phyloP scores from a whole-genome alignment of 2,888 invertebrate species.

The Linyphia triangularis region DNA sequence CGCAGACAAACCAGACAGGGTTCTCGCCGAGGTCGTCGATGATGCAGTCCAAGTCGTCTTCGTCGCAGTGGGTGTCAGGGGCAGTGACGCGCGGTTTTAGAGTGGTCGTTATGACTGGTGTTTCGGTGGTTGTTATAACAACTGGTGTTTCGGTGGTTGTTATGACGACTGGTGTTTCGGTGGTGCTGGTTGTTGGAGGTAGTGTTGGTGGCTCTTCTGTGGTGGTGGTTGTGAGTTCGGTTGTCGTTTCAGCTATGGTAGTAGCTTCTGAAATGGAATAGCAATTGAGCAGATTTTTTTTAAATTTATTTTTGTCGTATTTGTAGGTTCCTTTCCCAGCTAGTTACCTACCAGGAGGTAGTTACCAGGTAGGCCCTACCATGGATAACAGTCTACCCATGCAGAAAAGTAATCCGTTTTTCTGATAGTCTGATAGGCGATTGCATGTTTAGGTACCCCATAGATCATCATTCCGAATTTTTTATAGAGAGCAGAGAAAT shows the following conservation, averaged over 20 bases:
- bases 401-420: too few relatives aligned
- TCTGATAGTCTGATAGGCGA: too few relatives aligned
- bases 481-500: too few relatives aligned
- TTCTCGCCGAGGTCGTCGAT: constrained; percentile 48
- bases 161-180: not conserved
- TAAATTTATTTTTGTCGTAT: not conserved
- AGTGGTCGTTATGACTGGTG: constrained; percentile 23
- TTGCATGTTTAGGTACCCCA: too few relatives aligned
- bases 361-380: too few relatives aligned
- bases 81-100: constrained; percentile 1
- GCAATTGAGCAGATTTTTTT: too few relatives aligned
- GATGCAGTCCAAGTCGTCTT: constrained; percentile 67
- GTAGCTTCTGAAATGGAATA: not conserved
- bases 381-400: too few relatives aligned
- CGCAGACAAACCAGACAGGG: constrained; percentile 56
- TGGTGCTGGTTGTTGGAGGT: not conserved
- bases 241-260: not conserved
- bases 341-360: too few relatives aligned
- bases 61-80: constrained; percentile 49
- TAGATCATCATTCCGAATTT: too few relatives aligned
- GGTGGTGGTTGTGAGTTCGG: not conserved
- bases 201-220: not conserved
- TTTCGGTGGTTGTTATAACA: not conserved
- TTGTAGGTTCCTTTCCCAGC: too few relatives aligned
- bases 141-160: not conserved